These are phyloP conservation scores for Solea solea DNA, from an alignment of 2,113 vertebrate species.

Conservation along the genomic window DNA sequence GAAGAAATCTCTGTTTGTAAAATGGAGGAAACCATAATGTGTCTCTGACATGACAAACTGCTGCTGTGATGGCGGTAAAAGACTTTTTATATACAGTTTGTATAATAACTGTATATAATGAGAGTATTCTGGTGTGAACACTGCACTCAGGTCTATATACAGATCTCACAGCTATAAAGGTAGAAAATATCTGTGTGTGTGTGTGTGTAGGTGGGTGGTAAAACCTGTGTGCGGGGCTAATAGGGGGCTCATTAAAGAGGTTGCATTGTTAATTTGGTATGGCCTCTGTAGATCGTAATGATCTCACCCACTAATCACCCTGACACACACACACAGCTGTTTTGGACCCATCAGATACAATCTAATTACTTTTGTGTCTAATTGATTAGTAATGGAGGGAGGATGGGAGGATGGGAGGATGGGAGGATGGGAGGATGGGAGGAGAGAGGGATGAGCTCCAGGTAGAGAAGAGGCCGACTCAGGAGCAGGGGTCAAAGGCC, in stretches of 20 bases:
- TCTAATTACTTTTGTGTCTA: conserved; percentile 73
- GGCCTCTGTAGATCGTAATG: conserved; percentile 83
- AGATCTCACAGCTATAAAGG: too few species aligned
- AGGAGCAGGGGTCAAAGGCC: conserved; percentile 32
- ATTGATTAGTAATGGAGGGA: conserved; percentile 72
- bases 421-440: conserved; percentile 36
- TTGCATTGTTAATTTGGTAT: conserved; percentile 87
- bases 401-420: conserved; percentile 23
- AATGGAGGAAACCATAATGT: too few species aligned
- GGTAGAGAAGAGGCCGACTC: conserved; percentile 49
- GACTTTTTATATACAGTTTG: too few species aligned
- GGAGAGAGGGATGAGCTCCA: conserved; percentile 25
- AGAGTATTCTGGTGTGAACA: neutral
- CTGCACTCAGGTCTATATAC: too few species aligned
- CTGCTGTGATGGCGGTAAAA: too few species aligned
- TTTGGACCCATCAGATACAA: conserved; percentile 69
- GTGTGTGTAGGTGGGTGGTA: conserved; percentile 73
- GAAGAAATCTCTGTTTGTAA: too few species aligned
- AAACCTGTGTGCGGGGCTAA: conserved; percentile 84
- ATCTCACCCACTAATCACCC: conserved; percentile 84
- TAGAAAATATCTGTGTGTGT: conserved; percentile 50
- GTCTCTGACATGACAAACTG: too few species aligned
- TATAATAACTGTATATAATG: neutral
- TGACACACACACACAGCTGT: conserved; percentile 58
- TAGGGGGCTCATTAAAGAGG: conserved; percentile 84